These are phyloP conservation scores for Cyprinus carpio DNA, from an alignment of 2,113 vertebrate species.

Conservation along the genomic window DNA sequence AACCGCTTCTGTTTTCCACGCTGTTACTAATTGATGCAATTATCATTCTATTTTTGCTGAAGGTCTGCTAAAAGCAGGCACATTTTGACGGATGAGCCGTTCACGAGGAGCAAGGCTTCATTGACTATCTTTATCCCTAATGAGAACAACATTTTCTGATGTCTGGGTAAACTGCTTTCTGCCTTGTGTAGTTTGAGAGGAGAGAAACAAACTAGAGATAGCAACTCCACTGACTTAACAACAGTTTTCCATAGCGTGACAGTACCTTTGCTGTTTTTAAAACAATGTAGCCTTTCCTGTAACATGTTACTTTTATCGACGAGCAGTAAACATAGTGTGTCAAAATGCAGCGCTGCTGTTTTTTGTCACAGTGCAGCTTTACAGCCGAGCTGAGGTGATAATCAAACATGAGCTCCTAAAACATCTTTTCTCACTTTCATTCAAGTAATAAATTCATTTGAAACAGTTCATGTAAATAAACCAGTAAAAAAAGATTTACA, in stretches of 20 bases:
- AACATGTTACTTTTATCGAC: not conserved
- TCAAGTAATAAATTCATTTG: not conserved
- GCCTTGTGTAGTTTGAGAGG: conserved; percentile 12
- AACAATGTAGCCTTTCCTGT: not conserved
- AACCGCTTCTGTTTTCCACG: conserved; percentile 34
- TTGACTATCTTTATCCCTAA: conserved; percentile 37
- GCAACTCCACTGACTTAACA: not conserved
- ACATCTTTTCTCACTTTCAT: not conserved
- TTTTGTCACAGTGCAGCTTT: not conserved
- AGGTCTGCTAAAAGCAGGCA: conserved; percentile 24
- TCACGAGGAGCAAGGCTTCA: not conserved
- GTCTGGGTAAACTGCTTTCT: conserved; percentile 12
- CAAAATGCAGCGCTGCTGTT: too few species aligned
- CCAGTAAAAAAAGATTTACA: not conserved
- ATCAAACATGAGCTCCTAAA: not conserved
- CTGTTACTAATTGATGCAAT: conserved; percentile 57
- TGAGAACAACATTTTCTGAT: conserved; percentile 40
- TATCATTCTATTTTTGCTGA: conserved; percentile 54
- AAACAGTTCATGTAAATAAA: not conserved
- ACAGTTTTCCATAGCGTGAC: not conserved
- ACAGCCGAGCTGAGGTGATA: not conserved
- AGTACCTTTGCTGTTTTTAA: not conserved
- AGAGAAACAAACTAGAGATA: not conserved
- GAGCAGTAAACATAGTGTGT: not conserved
- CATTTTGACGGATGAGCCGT: conserved; percentile 25